Evolutionary conservation across 1,140 invertebrate genomes (phyloP), one percentile per base, ranked within the genome.

Genomic region (Bursaphelenchus mucronatus): DNA sequence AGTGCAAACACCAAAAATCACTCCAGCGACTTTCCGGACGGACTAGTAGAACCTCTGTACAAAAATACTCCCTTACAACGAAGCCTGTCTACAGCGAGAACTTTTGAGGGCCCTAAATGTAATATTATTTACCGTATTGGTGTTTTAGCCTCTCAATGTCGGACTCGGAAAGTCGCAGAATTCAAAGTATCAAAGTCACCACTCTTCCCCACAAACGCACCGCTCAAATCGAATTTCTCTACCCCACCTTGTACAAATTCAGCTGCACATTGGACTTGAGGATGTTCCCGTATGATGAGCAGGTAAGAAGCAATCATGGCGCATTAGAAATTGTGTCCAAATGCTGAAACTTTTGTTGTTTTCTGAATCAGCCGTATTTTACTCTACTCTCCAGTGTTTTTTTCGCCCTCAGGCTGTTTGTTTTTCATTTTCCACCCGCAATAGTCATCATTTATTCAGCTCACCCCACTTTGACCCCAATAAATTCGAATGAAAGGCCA

Each of bases 191-290:
- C 0, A 77, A 77, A 56, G 49, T 77, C 0, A 72, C 65, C 0
- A 74, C 72, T 11, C 17, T 50, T 13, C 59, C 66, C 10, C 57
- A 68, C 40, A 44, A 54, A 9, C 61, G 63, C 39, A 72, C 70
- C 41, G 63, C 69, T 10, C 40, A 65, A 21, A 66, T 75, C 8
- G 73, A 75, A 39, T 47, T 78, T 13, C 59, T 79, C 10, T 79
- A 78, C 54, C 76, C 76, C 19, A 79, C 76, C 10, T 62, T 79
- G 8, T 79, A 73, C 52, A 79, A 78, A 50, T 76, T 75, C 17
- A 65, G 66, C 19, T 78, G 76, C 70, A 76, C 74, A 44, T 62
- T 76, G n/a, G 63, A 76, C 61, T 58, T 76, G 21, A 30, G 64
- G 13, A 75, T 74, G 46, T 74, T 75, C 41, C 73, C 73, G 5